These are phyloP conservation scores for Mastomys natalensis DNA, from an alignment of 2,113 vertebrate genomes.

Conservation along the genomic window DNA sequence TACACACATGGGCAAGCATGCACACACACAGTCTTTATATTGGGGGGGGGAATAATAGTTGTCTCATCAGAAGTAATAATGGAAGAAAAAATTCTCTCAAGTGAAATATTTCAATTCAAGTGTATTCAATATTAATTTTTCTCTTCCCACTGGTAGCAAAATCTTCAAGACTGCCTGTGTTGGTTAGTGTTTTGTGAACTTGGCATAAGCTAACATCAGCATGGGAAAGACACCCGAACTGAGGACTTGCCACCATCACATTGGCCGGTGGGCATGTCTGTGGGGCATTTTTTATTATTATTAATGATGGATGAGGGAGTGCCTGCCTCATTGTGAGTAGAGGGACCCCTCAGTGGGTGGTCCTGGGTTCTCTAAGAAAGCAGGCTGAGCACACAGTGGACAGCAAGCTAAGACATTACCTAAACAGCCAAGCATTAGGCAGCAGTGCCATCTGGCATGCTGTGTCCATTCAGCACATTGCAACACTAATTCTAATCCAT, in stretches of 20 bases:
- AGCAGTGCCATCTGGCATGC: neutral
- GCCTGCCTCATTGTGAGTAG: neutral
- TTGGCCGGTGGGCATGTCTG: neutral
- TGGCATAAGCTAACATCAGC: neutral
- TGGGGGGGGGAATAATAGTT: neutral
- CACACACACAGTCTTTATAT: neutral
- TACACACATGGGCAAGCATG: neutral
- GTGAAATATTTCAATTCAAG: slow-evolving; percentile 4
- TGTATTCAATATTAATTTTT: neutral
- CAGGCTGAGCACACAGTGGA: neutral
- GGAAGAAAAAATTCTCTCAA: slow-evolving; percentile 33
- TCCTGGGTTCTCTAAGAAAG: neutral
- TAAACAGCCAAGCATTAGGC: neutral
- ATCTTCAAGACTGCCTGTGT: neutral
- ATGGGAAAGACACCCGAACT: neutral
- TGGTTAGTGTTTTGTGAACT: neutral
- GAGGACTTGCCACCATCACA: neutral
- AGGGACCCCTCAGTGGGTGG: neutral
- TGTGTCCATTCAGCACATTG: neutral
- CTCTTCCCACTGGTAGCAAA: neutral
- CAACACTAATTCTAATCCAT: neutral
- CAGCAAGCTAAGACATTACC: neutral
- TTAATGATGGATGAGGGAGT: neutral
- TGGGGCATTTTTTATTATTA: neutral
- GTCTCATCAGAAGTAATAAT: slow-evolving; percentile 37